Base-by-base conservation (phyloP, 2,797 vertebrate genomes). In the Parotocinclus haroldoi region DNA sequence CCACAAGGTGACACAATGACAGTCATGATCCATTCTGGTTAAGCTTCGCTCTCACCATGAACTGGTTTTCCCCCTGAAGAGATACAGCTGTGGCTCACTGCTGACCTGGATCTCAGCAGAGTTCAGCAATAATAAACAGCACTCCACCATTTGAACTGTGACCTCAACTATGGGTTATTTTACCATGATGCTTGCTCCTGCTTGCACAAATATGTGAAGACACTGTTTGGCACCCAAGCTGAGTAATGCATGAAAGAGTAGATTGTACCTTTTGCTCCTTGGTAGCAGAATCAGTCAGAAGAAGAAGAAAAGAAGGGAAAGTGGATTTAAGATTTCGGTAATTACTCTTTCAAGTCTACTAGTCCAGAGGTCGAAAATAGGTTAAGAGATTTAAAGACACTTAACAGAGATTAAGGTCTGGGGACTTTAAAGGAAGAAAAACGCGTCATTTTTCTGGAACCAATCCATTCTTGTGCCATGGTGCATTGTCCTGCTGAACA, bases 91-190 rank as follows among this genome's bases (percentile, higher is more conserved):
- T 45, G 60, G 45, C 59, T 44, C 4, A 39, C 27, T 40, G 58
- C 44, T 40, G 45, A 72, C 61, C 69, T 64, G 16, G 19, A 64
- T 64, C 60, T 37, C 14, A 11, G n/a, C 38, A 54, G 37, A 61
- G 19, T 50, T 56, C 46, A 58, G 73, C 50, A 75, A 70, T 66
- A 78, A 64, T 68, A 65, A 75, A 70, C 73, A 72, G 8, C 52
- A 54, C 44, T 67, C 45, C 11, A 39, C 18, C 40, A 58, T 62
- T 56, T 17, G 17, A 9, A 11, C 44, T 6, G 12, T 62, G 58
- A 61, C 51, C 63, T 46, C 12, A 51, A 19, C 14, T 63, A 56
- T 54, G 10, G 52, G 59, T 53, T 60, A 63, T 61, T 71, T 64
- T 62, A 53, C 56, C 18, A 14, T 54, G 46, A 36, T 72, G 67